phyloP scores from a whole-genome alignment of 2,113 vertebrate genomes.

The Dasyurus viverrinus region DNA sequence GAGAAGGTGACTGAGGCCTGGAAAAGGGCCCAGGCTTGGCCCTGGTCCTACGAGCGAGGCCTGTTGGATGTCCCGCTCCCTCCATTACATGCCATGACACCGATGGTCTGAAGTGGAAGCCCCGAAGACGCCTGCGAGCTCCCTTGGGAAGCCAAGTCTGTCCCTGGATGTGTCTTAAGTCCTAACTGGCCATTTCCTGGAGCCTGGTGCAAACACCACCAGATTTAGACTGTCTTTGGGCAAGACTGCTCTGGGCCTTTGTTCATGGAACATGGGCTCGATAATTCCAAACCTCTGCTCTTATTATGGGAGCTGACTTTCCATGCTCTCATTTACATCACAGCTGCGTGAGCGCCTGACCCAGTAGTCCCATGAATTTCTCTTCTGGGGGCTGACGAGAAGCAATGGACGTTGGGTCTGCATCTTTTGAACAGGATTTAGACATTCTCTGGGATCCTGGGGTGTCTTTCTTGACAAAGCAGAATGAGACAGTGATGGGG shows the following conservation, averaged over 20 bases:
- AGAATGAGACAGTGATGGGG: not conserved
- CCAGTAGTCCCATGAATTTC: not conserved
- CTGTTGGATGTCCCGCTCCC: not conserved
- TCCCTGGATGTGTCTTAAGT: not conserved
- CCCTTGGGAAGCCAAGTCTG: not conserved
- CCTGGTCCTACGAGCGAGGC: too few relatives aligned
- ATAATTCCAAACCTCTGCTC: not conserved
- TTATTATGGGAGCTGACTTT: not conserved
- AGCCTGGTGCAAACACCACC: not conserved
- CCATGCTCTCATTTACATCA: not conserved
- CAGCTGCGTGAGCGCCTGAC: not conserved
- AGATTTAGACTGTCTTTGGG: not conserved
- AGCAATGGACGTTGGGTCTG: not conserved
- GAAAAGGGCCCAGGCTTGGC: not conserved
- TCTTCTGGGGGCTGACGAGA: not conserved
- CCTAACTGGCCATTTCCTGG: not conserved
- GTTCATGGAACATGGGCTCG: not conserved
- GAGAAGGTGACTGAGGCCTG: not conserved
- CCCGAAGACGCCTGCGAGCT: not conserved
- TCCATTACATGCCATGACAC: accelerated
- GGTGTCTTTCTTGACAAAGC: not conserved
- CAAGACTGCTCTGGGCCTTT: not conserved
- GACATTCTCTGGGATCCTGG: not conserved
- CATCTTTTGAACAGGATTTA: not conserved
- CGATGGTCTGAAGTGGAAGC: not conserved